Evolutionary conservation across 1,140 invertebrate genomes (phyloP).

Genomic region (Meteorus sp.): DNA sequence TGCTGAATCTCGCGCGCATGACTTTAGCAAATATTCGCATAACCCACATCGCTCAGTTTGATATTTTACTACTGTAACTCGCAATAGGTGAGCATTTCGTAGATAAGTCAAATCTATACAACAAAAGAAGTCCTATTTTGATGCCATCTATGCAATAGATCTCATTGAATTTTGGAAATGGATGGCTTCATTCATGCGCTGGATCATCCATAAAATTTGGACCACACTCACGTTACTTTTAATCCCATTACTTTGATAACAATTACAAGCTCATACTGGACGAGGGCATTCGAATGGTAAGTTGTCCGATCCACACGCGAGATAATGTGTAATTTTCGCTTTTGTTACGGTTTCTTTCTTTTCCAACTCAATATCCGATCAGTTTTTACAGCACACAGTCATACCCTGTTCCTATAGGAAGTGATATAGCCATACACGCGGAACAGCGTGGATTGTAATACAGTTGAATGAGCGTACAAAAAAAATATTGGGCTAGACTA

Average conservation of each 20-base stretch:
- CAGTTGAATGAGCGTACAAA: too few species aligned
- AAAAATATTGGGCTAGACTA: too few species aligned
- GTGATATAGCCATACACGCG: too few species aligned
- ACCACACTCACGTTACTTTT: background rate
- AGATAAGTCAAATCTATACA: background rate
- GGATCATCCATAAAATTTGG: too few species aligned
- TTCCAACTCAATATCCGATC: background rate
- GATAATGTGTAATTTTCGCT: too few species aligned
- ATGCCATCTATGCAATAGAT: background rate
- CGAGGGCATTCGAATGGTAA: slow-evolving; percentile 44
- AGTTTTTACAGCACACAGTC: background rate
- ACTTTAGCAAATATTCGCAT: background rate
- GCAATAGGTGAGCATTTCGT: background rate
- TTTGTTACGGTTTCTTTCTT: background rate
- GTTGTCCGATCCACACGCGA: slow-evolving; percentile 15
- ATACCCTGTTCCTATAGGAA: too few species aligned
- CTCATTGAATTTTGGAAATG: too few species aligned
- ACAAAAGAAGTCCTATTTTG: background rate
- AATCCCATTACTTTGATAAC: slow-evolving; percentile 16
- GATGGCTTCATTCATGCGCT: too few species aligned
- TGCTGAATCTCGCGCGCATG: background rate
- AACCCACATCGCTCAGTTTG: background rate
- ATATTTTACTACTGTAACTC: background rate
- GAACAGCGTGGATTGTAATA: too few species aligned
- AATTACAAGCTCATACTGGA: slow-evolving; percentile 42